Conservation (phyloP, 1,140 invertebrate genomes). For the Dendroctonus ponderosae region DNA sequence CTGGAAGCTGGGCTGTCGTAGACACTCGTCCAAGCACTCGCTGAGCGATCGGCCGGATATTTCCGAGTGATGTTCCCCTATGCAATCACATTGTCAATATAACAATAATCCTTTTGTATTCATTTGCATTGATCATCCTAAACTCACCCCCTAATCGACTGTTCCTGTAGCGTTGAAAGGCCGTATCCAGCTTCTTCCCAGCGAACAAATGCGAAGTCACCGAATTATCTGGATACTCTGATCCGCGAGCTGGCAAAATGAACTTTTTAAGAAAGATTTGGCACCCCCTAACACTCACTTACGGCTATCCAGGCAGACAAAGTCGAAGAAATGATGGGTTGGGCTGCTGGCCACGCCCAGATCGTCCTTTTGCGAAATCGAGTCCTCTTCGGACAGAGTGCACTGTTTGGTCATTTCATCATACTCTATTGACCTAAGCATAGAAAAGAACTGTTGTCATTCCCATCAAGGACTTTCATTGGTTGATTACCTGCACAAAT, state of each 20-base stretch:
- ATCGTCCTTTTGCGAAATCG: constrained; percentile 80
- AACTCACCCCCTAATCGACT: constrained; percentile 71
- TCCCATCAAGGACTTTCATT: too few species aligned
- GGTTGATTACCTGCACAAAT: constrained; percentile 67
- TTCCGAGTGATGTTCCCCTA: constrained; percentile 78
- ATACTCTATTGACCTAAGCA: constrained; percentile 85
- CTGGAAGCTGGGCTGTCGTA: constrained; percentile 82
- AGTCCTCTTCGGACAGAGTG: constrained; percentile 85
- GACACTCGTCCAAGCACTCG: constrained; percentile 85
- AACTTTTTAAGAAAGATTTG: not conserved
- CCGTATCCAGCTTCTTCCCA: constrained; percentile 78
- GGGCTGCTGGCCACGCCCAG: constrained; percentile 76
- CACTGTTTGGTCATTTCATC: constrained; percentile 82
- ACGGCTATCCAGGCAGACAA: constrained; percentile 84
- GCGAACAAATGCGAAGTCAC: constrained; percentile 77
- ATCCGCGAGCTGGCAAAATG: constrained; percentile 63
- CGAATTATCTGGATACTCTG: constrained; percentile 81
- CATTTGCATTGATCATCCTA: too few species aligned
- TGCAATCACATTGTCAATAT: not conserved
- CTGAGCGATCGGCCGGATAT: constrained; percentile 81
- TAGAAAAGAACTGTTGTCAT: too few species aligned
- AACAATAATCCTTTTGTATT: not conserved
- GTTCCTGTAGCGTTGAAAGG: constrained; percentile 84
- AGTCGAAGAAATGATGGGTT: constrained; percentile 80
- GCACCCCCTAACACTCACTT: constrained; percentile 53